Evolutionary conservation across 2,888 invertebrate species (phyloP).

Genomic region (Gastrophysa polygoni): DNA sequence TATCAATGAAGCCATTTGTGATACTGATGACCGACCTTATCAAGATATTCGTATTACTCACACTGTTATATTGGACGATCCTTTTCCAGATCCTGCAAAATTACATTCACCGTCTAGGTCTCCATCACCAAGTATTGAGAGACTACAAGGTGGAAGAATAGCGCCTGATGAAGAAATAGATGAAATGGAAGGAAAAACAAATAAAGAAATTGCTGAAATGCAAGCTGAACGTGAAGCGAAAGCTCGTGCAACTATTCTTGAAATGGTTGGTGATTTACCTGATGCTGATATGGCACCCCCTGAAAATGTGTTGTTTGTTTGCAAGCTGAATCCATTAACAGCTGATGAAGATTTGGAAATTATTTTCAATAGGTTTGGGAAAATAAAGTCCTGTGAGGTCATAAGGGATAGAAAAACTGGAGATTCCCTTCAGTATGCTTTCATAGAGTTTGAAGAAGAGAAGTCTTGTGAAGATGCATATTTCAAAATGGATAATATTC

Average conservation of each 20-base stretch:
- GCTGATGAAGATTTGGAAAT: constrained; percentile 97
- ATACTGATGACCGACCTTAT: constrained; percentile 87
- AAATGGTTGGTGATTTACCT: constrained; percentile 97
- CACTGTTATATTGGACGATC: constrained; percentile 95
- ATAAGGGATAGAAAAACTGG: constrained; percentile 91
- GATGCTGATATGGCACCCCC: constrained; percentile 98
- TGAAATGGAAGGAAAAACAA: constrained; percentile 82
- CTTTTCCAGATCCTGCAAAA: constrained; percentile 86
- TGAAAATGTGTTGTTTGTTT: constrained; percentile 98
- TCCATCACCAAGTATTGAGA: constrained; percentile 85
- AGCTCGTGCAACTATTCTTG: constrained; percentile 95
- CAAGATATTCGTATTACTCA: constrained; percentile 96
- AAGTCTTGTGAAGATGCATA: constrained; percentile 97
- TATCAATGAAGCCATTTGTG: constrained; percentile 93
- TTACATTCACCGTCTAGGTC: constrained; percentile 82
- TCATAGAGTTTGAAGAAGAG: constrained; percentile 93
- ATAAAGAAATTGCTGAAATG: constrained; percentile 84
- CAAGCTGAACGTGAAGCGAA: constrained; percentile 91
- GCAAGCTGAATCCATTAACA: constrained; percentile 98
- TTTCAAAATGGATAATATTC: constrained; percentile 99
- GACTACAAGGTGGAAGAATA: constrained; percentile 80
- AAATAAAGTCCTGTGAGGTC: constrained; percentile 92
- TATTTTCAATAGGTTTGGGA: constrained; percentile 96
- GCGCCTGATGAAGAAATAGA: constrained; percentile 94
- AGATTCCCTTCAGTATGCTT: constrained; percentile 98